phyloP scores from a whole-genome alignment of 2,113 vertebrate genomes.

The Rhinoderma darwinii region DNA sequence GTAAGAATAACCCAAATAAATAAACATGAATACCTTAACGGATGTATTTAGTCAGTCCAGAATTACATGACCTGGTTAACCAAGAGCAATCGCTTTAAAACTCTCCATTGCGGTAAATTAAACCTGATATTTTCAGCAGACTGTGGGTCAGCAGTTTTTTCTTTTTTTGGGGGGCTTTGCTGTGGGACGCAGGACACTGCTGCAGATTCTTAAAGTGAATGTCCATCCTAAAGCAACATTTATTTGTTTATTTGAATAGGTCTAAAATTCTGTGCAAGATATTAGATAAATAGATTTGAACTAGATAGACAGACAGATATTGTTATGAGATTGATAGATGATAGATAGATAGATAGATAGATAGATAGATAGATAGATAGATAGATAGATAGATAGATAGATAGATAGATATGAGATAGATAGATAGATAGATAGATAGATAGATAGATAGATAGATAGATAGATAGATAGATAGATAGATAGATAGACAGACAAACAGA shows the following conservation, averaged over 20 bases:
- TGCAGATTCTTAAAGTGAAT: slow-evolving; percentile 2
- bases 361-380: not conserved
- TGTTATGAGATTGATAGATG: not conserved
- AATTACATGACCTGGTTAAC: slow-evolving; percentile 24
- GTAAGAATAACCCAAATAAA: slow-evolving; percentile 30
- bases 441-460: too few relatives aligned
- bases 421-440: too few relatives aligned
- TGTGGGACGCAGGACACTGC: too few relatives aligned
- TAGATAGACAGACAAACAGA: not conserved
- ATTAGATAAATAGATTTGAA: not conserved
- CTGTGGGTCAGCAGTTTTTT: slow-evolving; percentile 17
- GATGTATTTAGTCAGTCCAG: slow-evolving; percentile 18
- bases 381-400: slow-evolving; percentile 7
- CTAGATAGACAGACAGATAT: too few relatives aligned
- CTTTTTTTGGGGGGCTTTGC: not conserved
- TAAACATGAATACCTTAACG: slow-evolving; percentile 3
- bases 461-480: not conserved
- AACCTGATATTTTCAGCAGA: slow-evolving; percentile 14
- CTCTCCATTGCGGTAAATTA: not conserved
- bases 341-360: not conserved
- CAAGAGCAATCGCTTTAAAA: not conserved
- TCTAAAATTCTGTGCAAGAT: too few relatives aligned
- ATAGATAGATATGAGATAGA: not conserved
- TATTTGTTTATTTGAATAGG: too few relatives aligned
- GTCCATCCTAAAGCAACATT: not conserved